Base-by-base conservation (phyloP, 2,113 vertebrate genomes). In the Cyanoderma ruficeps region DNA sequence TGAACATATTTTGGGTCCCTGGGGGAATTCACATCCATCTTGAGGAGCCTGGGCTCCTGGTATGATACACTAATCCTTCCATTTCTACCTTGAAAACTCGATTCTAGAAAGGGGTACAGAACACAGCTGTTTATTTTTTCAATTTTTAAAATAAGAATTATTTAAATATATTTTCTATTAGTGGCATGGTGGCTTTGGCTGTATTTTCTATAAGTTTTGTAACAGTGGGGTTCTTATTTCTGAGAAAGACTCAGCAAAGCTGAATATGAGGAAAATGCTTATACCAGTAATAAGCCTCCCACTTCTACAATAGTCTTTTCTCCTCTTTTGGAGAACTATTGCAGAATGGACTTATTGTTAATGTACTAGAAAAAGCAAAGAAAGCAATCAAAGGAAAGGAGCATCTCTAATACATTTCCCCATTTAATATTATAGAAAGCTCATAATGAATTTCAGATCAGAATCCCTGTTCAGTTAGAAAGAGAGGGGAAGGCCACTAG, bases 401-500 rank as follows among this genome's bases (percentile, higher is more conserved):
- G 15, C 9, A 27, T 4, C 13, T 31, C 13, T 47, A 13, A 4
- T 39, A 25, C 13, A 23, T 75, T 50, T 82, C 0, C 3, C 4
- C 13, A 2, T 71, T 50, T 64, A 30, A 46, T n/a, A 52, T 30
- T 65, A 31, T 6, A 16, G 37, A 87, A 52, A 89, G 7, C 17
- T 71, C 11, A 7, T 30, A 1, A 27, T 15, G 30, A 83, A 33
- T 68, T 89, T 92, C 55, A 46, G 14, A 74, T 46, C 13, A 61
- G 53, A 81, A 74, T 33, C 15, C 12, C 22, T 13, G 35, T 30
- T 77, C n/a, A 9, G 18, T n/a, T 71, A 49, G 42, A 74, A 60
- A 49, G 23, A 64, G 17, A 24, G 57, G 24, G 19, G 41, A 61
- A 60, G 39, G 44, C 97, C 98, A 77, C 97, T 96, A 97, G 97